Percentiles rank a stretch among this genome's conserved stretches.
These are phyloP conservation scores for Monopis laevigella DNA, from an alignment of 2,888 invertebrate species.

Conservation along the genomic window DNA sequence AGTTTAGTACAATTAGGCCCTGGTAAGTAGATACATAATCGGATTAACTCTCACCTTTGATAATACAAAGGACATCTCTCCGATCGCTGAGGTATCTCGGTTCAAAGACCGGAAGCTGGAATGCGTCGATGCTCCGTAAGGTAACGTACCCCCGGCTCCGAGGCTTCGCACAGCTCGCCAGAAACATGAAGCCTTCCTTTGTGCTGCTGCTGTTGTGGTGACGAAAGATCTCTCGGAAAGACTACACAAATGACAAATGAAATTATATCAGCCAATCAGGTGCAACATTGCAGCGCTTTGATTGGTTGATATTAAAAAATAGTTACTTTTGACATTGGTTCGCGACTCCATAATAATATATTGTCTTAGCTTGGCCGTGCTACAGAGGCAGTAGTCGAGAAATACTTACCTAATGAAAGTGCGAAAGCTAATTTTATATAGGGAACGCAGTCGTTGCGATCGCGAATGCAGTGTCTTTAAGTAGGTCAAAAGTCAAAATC, in stretches of 20 bases:
- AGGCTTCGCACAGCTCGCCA: constrained; percentile 75
- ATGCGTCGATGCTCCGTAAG: constrained; percentile 64
- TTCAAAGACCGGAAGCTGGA: constrained; percentile 73
- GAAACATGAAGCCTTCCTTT: constrained; percentile 75
- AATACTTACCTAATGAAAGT: no score
- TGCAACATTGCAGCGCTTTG: no score
- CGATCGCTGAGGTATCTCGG: constrained; percentile 75
- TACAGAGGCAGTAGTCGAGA: no score
- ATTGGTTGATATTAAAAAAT: no score
- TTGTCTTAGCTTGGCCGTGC: no score
- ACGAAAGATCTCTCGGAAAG: constrained; percentile 72
- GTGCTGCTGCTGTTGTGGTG: constrained; percentile 65
- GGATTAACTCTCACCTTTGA: constrained; percentile 48
- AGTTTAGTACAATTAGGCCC: not conserved
- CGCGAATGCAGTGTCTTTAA: no score
- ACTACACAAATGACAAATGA: constrained; percentile 36
- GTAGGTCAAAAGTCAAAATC: no score
- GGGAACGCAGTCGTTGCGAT: no score
- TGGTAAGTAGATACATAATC: not conserved
- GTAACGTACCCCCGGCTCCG: constrained; percentile 74
- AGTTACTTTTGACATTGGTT: no score
- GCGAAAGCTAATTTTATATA: no score
- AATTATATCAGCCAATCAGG: not conserved
- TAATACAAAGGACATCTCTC: constrained; percentile 71
- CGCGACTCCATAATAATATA: no score